These are phyloP conservation scores for Sebastes paucispinis DNA, from an alignment of 2,797 vertebrate genomes.

Conservation along the genomic window DNA sequence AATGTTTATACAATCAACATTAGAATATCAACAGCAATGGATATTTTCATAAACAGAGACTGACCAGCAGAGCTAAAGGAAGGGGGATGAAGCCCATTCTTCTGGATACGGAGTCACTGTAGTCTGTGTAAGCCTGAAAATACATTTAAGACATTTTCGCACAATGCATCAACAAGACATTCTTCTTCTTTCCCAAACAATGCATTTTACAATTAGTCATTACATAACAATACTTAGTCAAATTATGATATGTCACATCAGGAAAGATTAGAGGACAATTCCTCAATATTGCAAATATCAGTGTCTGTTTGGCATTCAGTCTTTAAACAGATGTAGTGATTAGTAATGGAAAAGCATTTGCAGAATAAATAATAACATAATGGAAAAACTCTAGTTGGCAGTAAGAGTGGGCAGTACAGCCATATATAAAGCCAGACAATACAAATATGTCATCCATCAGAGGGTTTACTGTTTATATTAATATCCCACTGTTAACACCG, in stretches of 20 bases:
- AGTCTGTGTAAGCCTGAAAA: constrained; percentile 95
- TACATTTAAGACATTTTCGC: constrained; percentile 31
- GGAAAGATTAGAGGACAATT: background rate
- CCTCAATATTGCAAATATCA: background rate
- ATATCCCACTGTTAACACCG: background rate
- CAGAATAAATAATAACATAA: background rate
- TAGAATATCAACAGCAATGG: background rate
- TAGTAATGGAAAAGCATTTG: background rate
- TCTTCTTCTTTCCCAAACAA: background rate
- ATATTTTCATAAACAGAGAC: constrained; percentile 50
- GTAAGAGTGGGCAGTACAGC: too few relatives aligned
- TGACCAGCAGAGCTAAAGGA: constrained; percentile 94
- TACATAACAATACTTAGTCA: background rate
- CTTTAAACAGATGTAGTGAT: background rate
- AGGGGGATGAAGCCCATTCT: constrained; percentile 99
- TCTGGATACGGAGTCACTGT: constrained; percentile 97
- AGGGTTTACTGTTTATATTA: background rate
- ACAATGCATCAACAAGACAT: background rate
- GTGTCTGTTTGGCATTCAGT: background rate
- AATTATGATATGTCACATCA: background rate
- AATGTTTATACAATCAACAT: background rate
- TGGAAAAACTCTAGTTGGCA: background rate
- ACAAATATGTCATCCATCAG: too few relatives aligned
- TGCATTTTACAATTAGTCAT: background rate
- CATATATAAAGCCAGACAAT: too few relatives aligned